Evolutionary conservation across 64 coral and sea anemone genomes (phyloP), one percentile per base, ranked within the genome.

Genomic region (Pocillopora damicornis): DNA sequence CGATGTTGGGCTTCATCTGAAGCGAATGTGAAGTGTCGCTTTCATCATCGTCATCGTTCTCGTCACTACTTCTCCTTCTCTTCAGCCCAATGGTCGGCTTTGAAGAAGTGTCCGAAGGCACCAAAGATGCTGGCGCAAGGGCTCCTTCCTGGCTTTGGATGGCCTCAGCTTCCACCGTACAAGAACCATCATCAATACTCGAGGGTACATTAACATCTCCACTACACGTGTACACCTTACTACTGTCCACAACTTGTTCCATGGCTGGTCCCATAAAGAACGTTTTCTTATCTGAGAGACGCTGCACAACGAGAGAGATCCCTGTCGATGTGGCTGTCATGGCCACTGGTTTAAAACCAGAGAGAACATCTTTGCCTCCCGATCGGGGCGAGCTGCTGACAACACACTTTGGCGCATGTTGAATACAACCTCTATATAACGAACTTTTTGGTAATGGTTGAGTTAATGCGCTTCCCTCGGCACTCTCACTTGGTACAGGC

Each of bases 391-490:
- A 25, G 18, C 38, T 58, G 63, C 73, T 88, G 12, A 63, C 83
- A 79, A 96, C 88, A 72, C 91, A 90, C 30, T 93, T 93, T 72
- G 94, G 94, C 13, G 34, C 13, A 79, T 86, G 88, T 30, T 96
- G 90, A 57, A 97, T 92, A 58, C 94, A 97, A 9, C 94, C 94
- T 69, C 94, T 56, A 74, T 97, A 97, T 37, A 97, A 58, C 6
- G 92, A 81, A 36, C 88, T 97, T 61, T 83, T 90, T 15, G 22
- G 73, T 74, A 73, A 51, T 18, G 5, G 37, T 57, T 77, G 91
- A 84, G 73, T 60, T 38, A 34, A 20, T 45, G 75, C 15, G 77
- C 80, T 92, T 16, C 79, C 90, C 37, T 89, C 86, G 0, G 69
- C 81, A n/a, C 37, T 35, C 18, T 87, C 94, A 51, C 37, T 87